phyloP scores from a whole-genome alignment of 2,888 invertebrate genomes.

The Yponomeuta plumbellus region DNA sequence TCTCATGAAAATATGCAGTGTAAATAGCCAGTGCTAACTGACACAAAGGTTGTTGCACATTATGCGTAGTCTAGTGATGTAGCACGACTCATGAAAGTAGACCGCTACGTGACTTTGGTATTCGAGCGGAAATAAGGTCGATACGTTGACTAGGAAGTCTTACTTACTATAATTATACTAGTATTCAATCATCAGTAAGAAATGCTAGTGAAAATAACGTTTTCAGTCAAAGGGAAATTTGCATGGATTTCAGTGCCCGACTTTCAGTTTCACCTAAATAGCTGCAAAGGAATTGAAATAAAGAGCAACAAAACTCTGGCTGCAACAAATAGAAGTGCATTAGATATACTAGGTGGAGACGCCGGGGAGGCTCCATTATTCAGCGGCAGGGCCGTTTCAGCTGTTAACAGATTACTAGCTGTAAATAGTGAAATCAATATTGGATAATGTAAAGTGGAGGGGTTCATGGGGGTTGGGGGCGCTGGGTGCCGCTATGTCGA shows the following conservation, averaged over 20 bases:
- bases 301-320: background rate
- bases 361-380: conserved; percentile 15
- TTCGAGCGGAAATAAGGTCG: conserved; percentile 9
- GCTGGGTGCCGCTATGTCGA: conserved; percentile 58
- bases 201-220: background rate
- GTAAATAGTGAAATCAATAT: conserved; percentile 73
- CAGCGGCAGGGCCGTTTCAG: conserved; percentile 15
- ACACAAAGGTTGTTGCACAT: conserved; percentile 1
- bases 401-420: conserved; percentile 57
- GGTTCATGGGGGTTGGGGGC: conserved; percentile 13
- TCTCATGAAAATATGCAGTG: no score
- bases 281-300: background rate
- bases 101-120: conserved; percentile 13
- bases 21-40: background rate
- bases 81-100: conserved; percentile 11
- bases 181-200: background rate
- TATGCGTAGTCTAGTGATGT: background rate
- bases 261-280: background rate
- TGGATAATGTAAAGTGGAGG: conserved; percentile 59
- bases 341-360: background rate
- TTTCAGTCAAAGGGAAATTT: background rate
- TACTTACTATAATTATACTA: background rate
- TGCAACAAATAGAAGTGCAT: background rate
- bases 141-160: background rate
- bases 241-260: background rate